Percentiles rank a stretch among this genome's conserved stretches.
Conservation (phyloP, 2,888 invertebrate species). For the Eupithecia tripunctaria region DNA sequence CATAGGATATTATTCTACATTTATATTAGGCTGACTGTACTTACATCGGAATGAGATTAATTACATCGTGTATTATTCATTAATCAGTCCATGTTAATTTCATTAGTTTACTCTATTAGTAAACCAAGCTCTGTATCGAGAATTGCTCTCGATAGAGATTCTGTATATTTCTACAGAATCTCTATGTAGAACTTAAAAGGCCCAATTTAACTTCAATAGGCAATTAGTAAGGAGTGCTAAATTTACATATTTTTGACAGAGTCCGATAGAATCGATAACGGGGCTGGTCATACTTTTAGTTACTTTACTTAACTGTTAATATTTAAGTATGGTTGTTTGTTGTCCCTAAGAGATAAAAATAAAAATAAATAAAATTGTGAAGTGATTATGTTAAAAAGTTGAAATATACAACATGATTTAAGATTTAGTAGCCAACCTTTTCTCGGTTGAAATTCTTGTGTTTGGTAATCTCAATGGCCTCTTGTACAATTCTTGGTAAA, state of each 20-base stretch:
- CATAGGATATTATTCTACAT: not conserved
- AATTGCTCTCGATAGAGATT: constrained; percentile 17
- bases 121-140: constrained; percentile 15
- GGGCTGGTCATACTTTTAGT: no score
- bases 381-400: not conserved
- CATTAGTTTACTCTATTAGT: constrained; percentile 28
- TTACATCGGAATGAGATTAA: constrained; percentile 38
- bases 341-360: no score
- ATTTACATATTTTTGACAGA: not conserved
- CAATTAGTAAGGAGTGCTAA: not conserved
- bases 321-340: no score
- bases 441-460: no score
- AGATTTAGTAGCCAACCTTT: not conserved
- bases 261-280: no score
- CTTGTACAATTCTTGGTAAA: no score
- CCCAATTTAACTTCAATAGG: no score
- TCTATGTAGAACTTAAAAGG: no score
- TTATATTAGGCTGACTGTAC: constrained; percentile 14
- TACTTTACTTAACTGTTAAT: no score
- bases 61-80: constrained; percentile 41
- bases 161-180: no score
- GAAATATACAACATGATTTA: not conserved
- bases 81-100: constrained; percentile 38
- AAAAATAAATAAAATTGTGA: no score
- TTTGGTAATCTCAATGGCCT: no score